Evolutionary conservation across 2,113 vertebrate species (phyloP).

Genomic region (Rousettus leschenaultii): DNA sequence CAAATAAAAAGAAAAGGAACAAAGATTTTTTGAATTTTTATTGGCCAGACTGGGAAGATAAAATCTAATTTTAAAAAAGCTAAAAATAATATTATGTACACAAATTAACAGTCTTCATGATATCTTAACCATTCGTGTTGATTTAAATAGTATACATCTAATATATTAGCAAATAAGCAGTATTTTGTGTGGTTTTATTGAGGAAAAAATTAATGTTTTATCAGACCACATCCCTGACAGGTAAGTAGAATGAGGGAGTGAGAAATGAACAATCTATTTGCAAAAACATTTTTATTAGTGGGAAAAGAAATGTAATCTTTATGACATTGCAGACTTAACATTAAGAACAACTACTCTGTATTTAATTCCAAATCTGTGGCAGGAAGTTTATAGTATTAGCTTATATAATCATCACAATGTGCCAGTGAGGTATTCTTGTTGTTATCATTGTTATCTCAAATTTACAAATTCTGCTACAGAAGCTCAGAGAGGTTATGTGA

Average conservation of each 20-base stretch:
- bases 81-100: background rate
- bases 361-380: background rate
- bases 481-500: background rate
- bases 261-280: background rate
- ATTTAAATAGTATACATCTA: background rate
- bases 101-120: background rate
- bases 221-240: background rate
- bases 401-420: background rate
- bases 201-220: background rate
- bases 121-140: background rate
- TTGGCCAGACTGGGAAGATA: constrained; percentile 8
- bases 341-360: background rate
- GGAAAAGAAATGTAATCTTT: background rate
- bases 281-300: background rate
- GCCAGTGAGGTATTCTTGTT: background rate
- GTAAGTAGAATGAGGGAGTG: background rate
- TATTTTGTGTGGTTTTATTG: background rate
- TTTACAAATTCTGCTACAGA: background rate
- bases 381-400: background rate
- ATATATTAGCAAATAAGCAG: background rate
- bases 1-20: constrained; percentile 42
- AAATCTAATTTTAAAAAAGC: background rate
- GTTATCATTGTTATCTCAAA: background rate
- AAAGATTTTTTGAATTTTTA: constrained; percentile 19
- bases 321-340: background rate